Conservation (phyloP, 2,888 invertebrate genomes). For the Pelosia muscerda region DNA sequence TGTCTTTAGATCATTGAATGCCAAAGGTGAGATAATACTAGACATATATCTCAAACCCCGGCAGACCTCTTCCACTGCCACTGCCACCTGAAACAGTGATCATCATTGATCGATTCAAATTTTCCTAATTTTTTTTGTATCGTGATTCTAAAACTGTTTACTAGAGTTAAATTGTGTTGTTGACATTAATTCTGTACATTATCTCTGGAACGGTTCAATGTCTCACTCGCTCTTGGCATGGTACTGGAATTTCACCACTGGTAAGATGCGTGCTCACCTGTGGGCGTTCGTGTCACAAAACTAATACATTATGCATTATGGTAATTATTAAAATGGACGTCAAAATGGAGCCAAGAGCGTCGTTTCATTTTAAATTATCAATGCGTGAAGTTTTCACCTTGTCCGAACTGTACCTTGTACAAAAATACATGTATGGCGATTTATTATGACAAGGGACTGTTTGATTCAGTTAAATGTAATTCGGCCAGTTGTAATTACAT, state of each 20-base stretch:
- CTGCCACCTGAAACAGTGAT: too few relatives aligned
- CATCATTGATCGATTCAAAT: neutral
- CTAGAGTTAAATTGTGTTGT: neutral
- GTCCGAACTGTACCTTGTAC: conserved; percentile 27
- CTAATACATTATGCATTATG: conserved; percentile 22
- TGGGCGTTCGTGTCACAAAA: conserved; percentile 37
- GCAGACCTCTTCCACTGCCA: too few relatives aligned
- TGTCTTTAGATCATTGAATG: too few relatives aligned
- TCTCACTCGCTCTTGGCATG: conserved; percentile 50
- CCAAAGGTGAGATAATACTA: too few relatives aligned
- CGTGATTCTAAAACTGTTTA: neutral
- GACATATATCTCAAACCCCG: too few relatives aligned
- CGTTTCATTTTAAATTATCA: conserved; percentile 50
- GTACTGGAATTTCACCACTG: conserved; percentile 42
- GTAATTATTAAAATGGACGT: conserved; percentile 42
- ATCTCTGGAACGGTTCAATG: conserved; percentile 26
- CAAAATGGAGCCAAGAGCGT: conserved; percentile 41
- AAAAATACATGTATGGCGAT: conserved; percentile 27
- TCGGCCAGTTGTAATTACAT: neutral
- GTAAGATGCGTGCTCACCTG: conserved; percentile 28
- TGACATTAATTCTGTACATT: conserved; percentile 7
- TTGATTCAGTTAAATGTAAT: neutral
- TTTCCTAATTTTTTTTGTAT: neutral
- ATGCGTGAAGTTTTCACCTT: conserved; percentile 50
- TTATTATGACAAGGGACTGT: neutral